Evolutionary conservation across 2,797 vertebrate genomes (phyloP).

Genomic region (Peromyscus eremicus): DNA sequence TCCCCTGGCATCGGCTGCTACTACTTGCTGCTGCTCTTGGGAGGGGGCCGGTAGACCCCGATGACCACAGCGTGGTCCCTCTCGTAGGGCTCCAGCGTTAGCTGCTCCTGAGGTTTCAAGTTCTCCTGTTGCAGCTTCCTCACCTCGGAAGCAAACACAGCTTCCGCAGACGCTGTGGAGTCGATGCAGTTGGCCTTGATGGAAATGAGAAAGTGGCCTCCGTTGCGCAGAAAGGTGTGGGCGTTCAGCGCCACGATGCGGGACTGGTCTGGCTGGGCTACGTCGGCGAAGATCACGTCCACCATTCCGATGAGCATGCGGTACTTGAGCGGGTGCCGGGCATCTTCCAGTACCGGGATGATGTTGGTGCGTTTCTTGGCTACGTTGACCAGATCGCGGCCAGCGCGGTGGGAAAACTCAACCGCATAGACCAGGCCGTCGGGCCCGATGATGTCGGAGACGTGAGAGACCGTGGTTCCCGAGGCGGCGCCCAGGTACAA

Average conservation of each 20-base stretch:
- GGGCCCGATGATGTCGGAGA: slow-evolving; percentile 95
- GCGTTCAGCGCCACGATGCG: slow-evolving; percentile 96
- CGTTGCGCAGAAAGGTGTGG: slow-evolving; percentile 95
- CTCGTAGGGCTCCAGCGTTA: slow-evolving; percentile 96
- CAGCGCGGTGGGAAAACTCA: slow-evolving; percentile 95
- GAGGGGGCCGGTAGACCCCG: slow-evolving; percentile 91
- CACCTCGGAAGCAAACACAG: slow-evolving; percentile 94
- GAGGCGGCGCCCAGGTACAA: slow-evolving; percentile 96
- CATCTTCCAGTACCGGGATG: slow-evolving; percentile 96
- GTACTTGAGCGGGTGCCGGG: slow-evolving; percentile 95
- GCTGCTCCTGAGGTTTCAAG: slow-evolving; percentile 96
- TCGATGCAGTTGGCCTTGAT: slow-evolving; percentile 97
- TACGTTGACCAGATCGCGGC: slow-evolving; percentile 95
- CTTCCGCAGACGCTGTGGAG: slow-evolving; percentile 94
- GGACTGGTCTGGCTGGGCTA: slow-evolving; percentile 96
- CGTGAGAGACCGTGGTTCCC: slow-evolving; percentile 95
- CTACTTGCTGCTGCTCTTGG: slow-evolving; percentile 91
- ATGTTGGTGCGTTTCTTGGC: slow-evolving; percentile 97
- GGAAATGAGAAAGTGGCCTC: slow-evolving; percentile 96
- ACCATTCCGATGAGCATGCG: slow-evolving; percentile 97
- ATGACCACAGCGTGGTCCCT: slow-evolving; percentile 95
- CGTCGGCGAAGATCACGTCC: slow-evolving; percentile 96
- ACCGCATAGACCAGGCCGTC: slow-evolving; percentile 96
- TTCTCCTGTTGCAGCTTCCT: slow-evolving; percentile 95
- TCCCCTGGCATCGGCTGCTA: not conserved